Evolutionary conservation across 2,797 vertebrate species (phyloP), one percentile per base, ranked within the genome.

Genomic region (Echeneis naucrates): DNA sequence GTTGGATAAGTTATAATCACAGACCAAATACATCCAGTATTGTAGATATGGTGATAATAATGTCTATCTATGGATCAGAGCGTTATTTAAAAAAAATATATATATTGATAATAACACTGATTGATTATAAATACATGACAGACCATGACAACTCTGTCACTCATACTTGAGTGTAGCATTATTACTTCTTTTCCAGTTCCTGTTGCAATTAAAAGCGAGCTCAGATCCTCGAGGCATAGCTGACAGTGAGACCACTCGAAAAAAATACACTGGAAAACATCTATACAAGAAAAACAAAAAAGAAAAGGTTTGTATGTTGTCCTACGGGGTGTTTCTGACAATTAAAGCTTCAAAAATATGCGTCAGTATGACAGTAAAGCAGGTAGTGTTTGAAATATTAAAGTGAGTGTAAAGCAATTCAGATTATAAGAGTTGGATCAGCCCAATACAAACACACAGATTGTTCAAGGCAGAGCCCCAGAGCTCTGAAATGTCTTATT

Each of bases 91-190:
- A 26, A 19, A 50, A 11, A 9, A 9, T n/a, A n/a, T n/a, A n/a
- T n/a, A 17, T n/a, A 17, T 17, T 37, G 30, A 35, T 27, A 42
- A 47, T 27, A 54, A 33, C 17, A 16, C 11, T 1, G 13, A 11
- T 26, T 47, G 13, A 63, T 50, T 13, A 68, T 8, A 63, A 45
- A 57, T 61, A 16, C 13, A 45, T 62, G 40, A 51, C 35, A 21
- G 37, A 59, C 42, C n/a, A 47, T 50, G 48, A 75, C 42, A n/a
- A n/a, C n/a, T n/a, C n/a, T n/a, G n/a, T n/a, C n/a, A 37, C 56
- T 55, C 62, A 54, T 51, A 35, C 54, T n/a, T n/a, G 32, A 67
- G 47, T 42, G 13, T 16, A 26, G 40, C 47, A 51, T 40, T 3
- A 35, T 14, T 44, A 21, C 45, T 38, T 52, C 2, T 56, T 48